phyloP scores from a whole-genome alignment of 2,113 vertebrate genomes.

The Leptosomus discolor region DNA sequence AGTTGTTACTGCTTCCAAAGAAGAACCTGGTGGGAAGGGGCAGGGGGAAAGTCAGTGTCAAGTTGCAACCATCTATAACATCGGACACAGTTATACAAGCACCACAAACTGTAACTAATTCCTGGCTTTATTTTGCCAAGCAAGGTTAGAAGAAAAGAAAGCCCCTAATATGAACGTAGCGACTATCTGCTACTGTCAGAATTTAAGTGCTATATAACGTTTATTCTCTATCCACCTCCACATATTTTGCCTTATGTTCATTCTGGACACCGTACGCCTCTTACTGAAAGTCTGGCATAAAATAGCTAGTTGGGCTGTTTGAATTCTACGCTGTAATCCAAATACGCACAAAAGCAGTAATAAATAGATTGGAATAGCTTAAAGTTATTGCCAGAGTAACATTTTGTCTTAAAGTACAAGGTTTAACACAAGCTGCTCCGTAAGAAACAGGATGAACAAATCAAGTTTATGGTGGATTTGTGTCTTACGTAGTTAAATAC shows the following conservation, averaged over 20 bases:
- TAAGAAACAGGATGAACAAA: not conserved
- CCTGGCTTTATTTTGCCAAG: not conserved
- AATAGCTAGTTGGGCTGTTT: not conserved
- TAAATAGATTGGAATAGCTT: not conserved
- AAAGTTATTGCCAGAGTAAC: not conserved
- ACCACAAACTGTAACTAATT: not conserved
- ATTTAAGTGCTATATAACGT: not conserved
- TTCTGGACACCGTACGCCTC: not conserved
- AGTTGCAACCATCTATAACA: not conserved
- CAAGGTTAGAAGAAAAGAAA: not conserved
- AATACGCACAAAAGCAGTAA: not conserved
- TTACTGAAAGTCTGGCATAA: not conserved
- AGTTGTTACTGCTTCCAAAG: slow-evolving; percentile 90
- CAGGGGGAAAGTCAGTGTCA: not conserved
- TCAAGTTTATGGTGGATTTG: not conserved
- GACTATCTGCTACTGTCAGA: not conserved
- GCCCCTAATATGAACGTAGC: not conserved
- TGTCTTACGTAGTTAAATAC: not conserved
- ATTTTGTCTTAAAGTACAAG: not conserved
- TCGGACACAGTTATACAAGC: not conserved
- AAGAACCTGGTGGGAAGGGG: slow-evolving; percentile 78
- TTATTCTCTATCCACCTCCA: not conserved
- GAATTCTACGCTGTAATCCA: not conserved
- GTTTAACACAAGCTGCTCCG: not conserved
- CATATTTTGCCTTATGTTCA: not conserved